Evolutionary conservation across 2,888 invertebrate species (phyloP), one percentile per base, ranked within the genome.

Genomic region (Scrobipalpa atriplicella): DNA sequence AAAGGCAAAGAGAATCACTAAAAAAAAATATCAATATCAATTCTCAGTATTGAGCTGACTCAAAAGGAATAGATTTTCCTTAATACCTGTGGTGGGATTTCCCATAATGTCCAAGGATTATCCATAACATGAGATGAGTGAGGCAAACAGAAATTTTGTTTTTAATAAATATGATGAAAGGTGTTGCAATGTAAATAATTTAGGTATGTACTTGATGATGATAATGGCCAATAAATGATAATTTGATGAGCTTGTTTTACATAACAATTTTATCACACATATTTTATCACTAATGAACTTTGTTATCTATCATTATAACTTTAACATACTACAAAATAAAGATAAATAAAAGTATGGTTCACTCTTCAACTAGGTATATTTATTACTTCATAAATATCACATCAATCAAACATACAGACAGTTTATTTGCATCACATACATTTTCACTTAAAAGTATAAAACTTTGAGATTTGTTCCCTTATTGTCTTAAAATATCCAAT

Each of bases 401-500:
- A 81, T 74, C 67, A 65, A 78, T 70, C 74, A 77, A 69, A 61
- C 41, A 65, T 47, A 16, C 16, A 47, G 47, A 47, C 47, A 47
- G 47, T n/a, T 47, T 36, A 43, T 52, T 36, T 52, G 18, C 38
- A 58, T 58, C 58, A 58, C 38, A 36, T 67, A 74, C 71, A 76
- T 69, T 70, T 76, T 73, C 73, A 75, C 71, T 75, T 74, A 78
- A 70, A 61, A 65, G 71, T 11, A 29, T 56, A 21, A 13, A 56
- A 56, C 21, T 69, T 73, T 80, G 85, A 87, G 86, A 86, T 86
- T 58, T 81, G 75, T 77, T 81, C 80, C 82, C 80, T 85, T 86
- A 84, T 84, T 51, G 29, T 63, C 58, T 62, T 66, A 62, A 62
- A 62, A 47, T 6, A n/a, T 11, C 1, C 54, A 56, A 47, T 47